Conservation (phyloP, 2,888 invertebrate species). For the Spicauda simplicius region DNA sequence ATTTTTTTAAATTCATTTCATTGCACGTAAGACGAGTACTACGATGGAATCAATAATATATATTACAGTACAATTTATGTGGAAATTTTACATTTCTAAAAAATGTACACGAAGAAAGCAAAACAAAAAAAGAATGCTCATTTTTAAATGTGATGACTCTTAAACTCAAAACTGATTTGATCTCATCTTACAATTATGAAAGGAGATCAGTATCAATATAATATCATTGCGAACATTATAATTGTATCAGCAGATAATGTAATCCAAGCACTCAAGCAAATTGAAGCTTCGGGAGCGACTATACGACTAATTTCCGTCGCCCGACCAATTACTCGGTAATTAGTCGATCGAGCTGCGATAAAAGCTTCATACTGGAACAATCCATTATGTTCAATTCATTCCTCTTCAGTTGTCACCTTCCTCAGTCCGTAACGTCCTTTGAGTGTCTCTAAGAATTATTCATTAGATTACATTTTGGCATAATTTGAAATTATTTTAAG, state of each 20-base stretch:
- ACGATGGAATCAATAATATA: no score
- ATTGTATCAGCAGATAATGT: slow-evolving; percentile 21
- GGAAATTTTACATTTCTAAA: no score
- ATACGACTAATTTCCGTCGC: slow-evolving; percentile 53
- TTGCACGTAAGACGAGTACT: no score
- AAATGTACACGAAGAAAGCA: no score
- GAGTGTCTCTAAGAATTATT: neutral
- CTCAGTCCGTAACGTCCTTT: neutral
- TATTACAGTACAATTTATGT: no score
- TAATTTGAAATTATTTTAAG: no score
- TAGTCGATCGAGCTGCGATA: slow-evolving; percentile 54
- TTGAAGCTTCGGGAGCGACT: slow-evolving; percentile 20
- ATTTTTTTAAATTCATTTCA: no score
- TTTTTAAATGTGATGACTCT: neutral
- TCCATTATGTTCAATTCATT: slow-evolving; percentile 19
- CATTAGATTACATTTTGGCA: no score
- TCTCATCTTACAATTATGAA: neutral
- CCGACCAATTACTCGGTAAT: slow-evolving; percentile 59
- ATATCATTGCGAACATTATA: slow-evolving; percentile 4
- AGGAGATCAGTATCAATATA: neutral
- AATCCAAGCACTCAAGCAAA: slow-evolving; percentile 37
- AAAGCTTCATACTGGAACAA: slow-evolving; percentile 51
- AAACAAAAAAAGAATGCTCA: no score
- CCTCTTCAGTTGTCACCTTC: neutral
- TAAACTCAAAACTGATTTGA: neutral